Conservation (phyloP, 2,797 vertebrate species). For the Gallinago nigripennis region DNA sequence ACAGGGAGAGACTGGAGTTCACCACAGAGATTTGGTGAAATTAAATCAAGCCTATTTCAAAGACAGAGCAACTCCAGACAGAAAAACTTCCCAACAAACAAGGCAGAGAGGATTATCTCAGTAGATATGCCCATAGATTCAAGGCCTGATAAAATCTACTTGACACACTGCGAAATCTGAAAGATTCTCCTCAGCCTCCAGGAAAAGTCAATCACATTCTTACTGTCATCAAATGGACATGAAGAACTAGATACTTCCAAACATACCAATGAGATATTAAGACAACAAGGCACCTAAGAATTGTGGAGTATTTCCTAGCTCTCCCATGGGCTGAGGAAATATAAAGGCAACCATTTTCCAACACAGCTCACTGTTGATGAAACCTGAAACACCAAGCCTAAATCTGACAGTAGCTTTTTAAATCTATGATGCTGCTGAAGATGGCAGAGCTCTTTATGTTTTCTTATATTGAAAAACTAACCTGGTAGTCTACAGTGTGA, state of each 20-base stretch:
- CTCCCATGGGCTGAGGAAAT: not conserved
- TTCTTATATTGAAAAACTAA: not conserved
- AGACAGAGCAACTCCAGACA: not conserved
- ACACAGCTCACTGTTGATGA: not conserved
- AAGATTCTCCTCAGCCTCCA: not conserved
- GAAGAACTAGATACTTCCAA: not conserved
- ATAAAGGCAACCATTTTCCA: not conserved
- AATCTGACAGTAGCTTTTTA: not conserved
- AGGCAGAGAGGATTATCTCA: not conserved
- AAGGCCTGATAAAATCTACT: not conserved
- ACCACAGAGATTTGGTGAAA: not conserved
- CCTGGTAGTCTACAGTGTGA: fast-evolving
- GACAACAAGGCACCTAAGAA: not conserved
- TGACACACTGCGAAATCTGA: not conserved
- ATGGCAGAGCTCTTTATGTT: not conserved
- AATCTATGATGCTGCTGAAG: not conserved
- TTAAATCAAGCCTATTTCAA: not conserved
- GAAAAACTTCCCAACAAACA: not conserved
- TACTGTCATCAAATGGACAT: not conserved
- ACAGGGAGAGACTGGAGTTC: not conserved
- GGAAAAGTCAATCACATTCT: not conserved
- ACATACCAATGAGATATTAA: not conserved
- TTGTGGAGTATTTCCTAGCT: not conserved
- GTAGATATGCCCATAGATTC: not conserved
- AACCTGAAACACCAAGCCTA: not conserved